Conservation (phyloP, 1,140 invertebrate genomes). For the Drosophila neocordata region DNA sequence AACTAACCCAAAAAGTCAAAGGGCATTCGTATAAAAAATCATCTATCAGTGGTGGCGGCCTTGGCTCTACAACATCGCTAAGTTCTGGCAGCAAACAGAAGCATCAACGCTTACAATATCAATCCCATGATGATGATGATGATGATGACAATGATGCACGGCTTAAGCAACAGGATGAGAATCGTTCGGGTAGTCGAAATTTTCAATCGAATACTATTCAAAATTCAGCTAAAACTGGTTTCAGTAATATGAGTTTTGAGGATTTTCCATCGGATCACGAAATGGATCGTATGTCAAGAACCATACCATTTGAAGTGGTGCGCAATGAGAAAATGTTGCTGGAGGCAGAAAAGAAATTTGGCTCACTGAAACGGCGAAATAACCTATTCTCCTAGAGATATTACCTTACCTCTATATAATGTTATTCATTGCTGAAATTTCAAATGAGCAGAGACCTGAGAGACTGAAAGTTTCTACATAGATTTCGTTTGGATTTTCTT, state of each 20-base stretch:
- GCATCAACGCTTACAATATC: constrained; percentile 73
- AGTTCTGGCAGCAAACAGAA: constrained; percentile 77
- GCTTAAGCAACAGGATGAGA: constrained; percentile 48
- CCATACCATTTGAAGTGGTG: constrained; percentile 87
- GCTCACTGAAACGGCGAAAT: constrained; percentile 86
- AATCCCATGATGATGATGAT: constrained; percentile 74
- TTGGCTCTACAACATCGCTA: constrained; percentile 68
- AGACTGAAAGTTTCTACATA: constrained; percentile 49
- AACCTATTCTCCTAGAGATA: constrained; percentile 86
- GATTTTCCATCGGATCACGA: constrained; percentile 89
- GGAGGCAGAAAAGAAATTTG: constrained; percentile 86
- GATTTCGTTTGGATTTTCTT: background rate
- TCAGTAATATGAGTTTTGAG: constrained; percentile 92
- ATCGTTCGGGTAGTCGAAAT: constrained; percentile 50
- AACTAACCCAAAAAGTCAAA: constrained; percentile 79
- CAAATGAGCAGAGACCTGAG: constrained; percentile 45
- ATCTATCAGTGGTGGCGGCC: constrained; percentile 40
- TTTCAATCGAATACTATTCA: constrained; percentile 82
- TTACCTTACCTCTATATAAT: background rate
- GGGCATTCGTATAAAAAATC: constrained; percentile 75
- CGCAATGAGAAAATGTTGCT: constrained; percentile 83
- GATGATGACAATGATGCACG: constrained; percentile 43
- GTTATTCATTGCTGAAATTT: background rate
- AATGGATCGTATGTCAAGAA: constrained; percentile 75
- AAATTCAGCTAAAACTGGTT: constrained; percentile 84